Percentiles rank a stretch among this genome's conserved stretches.
Conservation (phyloP, 2,888 invertebrate genomes). For the Dasysyrphus albostriatus region DNA sequence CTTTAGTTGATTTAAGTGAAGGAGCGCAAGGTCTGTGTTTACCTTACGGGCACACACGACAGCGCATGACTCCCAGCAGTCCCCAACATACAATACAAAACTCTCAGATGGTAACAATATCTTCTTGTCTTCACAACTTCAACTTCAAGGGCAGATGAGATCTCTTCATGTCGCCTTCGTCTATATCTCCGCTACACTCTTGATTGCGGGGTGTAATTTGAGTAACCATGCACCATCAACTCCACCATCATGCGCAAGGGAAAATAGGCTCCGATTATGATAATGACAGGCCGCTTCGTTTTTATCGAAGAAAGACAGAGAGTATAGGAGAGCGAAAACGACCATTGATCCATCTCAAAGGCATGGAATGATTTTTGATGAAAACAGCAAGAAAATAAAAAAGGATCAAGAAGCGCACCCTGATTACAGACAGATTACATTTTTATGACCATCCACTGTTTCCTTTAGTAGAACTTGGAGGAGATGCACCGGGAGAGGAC, state of each 20-base stretch:
- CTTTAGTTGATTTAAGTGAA: conserved; percentile 42
- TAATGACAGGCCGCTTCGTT: conserved; percentile 80
- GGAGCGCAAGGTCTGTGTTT: conserved; percentile 47
- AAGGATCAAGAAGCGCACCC: conserved; percentile 48
- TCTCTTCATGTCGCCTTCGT: conserved; percentile 15
- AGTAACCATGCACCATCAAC: conserved; percentile 50
- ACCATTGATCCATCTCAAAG: conserved; percentile 57
- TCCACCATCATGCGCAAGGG: conserved; percentile 77
- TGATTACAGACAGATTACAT: conserved; percentile 72
- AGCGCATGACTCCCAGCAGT: conserved; percentile 37
- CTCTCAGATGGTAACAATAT: conserved; percentile 55
- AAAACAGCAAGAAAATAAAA: conserved; percentile 34
- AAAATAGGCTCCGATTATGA: conserved; percentile 81
- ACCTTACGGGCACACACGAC: conserved; percentile 70
- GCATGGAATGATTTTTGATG: conserved; percentile 52
- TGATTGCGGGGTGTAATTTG: conserved; percentile 45
- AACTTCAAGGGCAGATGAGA: conserved; percentile 62
- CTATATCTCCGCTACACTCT: background rate
- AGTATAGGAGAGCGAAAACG: conserved; percentile 35
- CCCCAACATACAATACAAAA: background rate
- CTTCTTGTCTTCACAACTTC: conserved; percentile 20
- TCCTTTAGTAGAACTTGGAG: background rate
- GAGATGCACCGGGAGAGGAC: conserved; percentile 21
- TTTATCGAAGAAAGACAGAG: conserved; percentile 31
- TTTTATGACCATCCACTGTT: conserved; percentile 41